Evolutionary conservation across 2,113 vertebrate species (phyloP).

Genomic region (Petrocephalus microphthalmus): DNA sequence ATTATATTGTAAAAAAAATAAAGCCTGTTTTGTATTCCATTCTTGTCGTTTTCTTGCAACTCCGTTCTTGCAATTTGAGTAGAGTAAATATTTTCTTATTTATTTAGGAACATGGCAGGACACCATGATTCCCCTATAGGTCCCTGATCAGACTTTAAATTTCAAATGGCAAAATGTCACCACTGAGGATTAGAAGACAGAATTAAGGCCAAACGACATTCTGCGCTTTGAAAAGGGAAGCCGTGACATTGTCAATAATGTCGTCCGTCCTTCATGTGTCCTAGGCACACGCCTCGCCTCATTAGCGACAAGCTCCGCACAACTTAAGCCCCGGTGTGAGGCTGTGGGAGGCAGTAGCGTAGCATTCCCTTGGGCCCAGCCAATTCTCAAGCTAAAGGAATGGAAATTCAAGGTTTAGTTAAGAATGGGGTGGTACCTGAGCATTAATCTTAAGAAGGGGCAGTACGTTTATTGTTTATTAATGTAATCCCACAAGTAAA

Average conservation of each 20-base stretch:
- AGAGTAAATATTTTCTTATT: neutral
- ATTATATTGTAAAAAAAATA: neutral
- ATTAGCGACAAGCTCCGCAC: neutral
- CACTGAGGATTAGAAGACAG: neutral
- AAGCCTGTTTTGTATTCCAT: neutral
- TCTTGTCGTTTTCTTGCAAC: neutral
- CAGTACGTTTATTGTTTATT: neutral
- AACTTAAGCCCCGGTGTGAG: neutral
- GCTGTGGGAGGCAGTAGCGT: neutral
- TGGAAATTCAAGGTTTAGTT: neutral
- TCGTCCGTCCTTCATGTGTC: neutral
- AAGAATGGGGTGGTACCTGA: neutral
- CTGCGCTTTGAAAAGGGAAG: neutral
- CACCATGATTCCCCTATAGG: neutral
- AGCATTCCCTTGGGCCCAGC: neutral
- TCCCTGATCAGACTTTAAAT: neutral
- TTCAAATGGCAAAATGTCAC: conserved; percentile 5
- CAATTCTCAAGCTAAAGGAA: neutral
- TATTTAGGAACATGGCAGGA: neutral
- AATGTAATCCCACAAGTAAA: neutral
- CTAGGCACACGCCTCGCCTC: neutral
- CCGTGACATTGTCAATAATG: neutral
- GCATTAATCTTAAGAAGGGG: neutral
- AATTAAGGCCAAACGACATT: neutral
- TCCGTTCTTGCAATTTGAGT: neutral